Base-by-base conservation (phyloP, 2,113 vertebrate genomes). In the Pycnonotus jocosus region DNA sequence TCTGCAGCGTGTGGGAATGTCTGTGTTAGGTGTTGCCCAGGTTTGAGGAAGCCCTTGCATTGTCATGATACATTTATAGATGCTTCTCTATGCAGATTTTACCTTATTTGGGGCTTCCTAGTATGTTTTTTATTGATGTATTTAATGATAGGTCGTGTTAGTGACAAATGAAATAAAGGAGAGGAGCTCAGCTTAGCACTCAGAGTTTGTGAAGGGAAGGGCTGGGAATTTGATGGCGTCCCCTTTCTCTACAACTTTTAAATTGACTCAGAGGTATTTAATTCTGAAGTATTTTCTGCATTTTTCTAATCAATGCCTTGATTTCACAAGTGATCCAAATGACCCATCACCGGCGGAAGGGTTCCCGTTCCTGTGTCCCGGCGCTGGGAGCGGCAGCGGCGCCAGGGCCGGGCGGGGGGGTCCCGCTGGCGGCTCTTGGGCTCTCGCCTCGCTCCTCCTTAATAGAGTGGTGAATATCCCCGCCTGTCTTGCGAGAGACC, bases 161-260 rank as follows among this genome's bases (percentile, higher is more conserved):
- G 96, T 94, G 50, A 97, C 93, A 61, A 98, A 96, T 93, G 95
- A 98, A 92, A 91, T 95, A 24, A 98, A 98, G 81, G 96, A 97
- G 72, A 97, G 79, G 96, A 97, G 47, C 91, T 98, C 70, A 87
- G 69, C 37, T 94, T 96, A 62, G 94, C 94, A 1, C 82, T 97
- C 18, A 47, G 45, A 3, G 76, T 97, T 80, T 98, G 97, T 81
- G 96, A 98, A 96, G 97, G 95, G 22, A 97, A 97, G 69, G 94
- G 91, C 65, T 95, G 98, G 78, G 95, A 97, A 71, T 98, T 97
- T 66, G 84, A 96, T 56, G 58, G 97, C 45, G 93, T 95, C 16
- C 95, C 97, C 24, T 96, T 98, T 40, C 95, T 98, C 53, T 97
- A 95, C 82, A 98, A 91, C 81, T 97, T 97, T 79, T 97, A 97